Conservation (phyloP, 2,797 vertebrate species). For the Austrolebias charrua region DNA sequence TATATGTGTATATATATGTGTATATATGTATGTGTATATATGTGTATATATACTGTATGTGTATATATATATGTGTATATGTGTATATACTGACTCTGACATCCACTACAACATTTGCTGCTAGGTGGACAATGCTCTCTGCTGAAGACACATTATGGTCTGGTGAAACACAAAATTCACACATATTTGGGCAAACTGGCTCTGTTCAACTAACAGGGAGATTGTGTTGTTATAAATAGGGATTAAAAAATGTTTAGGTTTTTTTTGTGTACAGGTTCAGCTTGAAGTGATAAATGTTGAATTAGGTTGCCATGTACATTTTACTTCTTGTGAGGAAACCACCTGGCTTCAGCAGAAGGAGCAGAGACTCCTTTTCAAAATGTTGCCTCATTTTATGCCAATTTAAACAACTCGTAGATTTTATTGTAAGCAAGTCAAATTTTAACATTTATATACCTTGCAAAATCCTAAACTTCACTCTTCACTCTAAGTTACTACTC, state of each 20-base stretch:
- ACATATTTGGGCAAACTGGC: conserved; percentile 88
- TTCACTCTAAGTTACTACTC: too few species aligned
- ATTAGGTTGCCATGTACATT: not conserved
- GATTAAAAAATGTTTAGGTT: not conserved
- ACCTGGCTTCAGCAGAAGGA: too few species aligned
- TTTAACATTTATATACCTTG: too few species aligned
- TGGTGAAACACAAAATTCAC: conserved; percentile 87
- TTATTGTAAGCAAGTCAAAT: not conserved
- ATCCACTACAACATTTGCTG: conserved; percentile 96
- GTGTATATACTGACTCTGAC: too few species aligned
- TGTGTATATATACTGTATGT: too few species aligned
- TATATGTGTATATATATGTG: too few species aligned
- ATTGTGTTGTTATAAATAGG: not conserved
- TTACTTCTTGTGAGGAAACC: too few species aligned
- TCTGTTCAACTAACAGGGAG: conserved; percentile 48
- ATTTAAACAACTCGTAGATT: not conserved
- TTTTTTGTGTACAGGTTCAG: not conserved
- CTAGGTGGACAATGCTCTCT: conserved; percentile 78
- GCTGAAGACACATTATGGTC: conserved; percentile 88
- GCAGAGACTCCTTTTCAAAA: too few species aligned
- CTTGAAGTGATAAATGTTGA: not conserved
- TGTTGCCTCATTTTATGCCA: too few species aligned
- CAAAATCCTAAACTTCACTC: too few species aligned
- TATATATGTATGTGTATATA: too few species aligned
- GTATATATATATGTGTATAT: too few species aligned